Evolutionary conservation across 2,888 invertebrate genomes (phyloP).

Genomic region (Drosophila pullipes): DNA sequence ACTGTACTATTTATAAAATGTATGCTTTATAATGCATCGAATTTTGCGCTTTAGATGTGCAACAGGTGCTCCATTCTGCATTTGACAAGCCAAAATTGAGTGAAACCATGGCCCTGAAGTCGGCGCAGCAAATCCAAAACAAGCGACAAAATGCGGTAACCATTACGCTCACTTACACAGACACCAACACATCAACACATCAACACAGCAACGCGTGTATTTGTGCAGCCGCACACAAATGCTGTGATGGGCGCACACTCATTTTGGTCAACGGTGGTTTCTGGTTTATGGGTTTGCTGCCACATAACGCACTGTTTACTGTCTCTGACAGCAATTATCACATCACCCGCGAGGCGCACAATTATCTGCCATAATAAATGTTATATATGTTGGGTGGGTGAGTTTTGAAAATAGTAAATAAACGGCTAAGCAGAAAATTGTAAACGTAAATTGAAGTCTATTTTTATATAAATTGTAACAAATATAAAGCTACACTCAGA

Average conservation of each 20-base stretch:
- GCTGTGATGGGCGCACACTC: conserved; percentile 10
- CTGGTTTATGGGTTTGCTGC: conserved; percentile 44
- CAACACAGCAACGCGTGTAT: background rate
- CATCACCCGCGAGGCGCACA: background rate
- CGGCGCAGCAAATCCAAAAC: conserved; percentile 28
- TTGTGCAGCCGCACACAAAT: background rate
- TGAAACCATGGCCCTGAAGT: conserved; percentile 41
- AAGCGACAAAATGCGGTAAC: conserved; percentile 55
- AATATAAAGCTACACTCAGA: background rate
- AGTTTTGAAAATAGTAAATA: background rate
- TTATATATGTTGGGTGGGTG: background rate
- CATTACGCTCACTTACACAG: conserved; percentile 13
- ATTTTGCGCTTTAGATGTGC: background rate
- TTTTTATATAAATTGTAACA: background rate
- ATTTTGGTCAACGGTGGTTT: conserved; percentile 48
- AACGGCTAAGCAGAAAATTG: background rate
- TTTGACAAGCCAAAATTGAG: conserved; percentile 66
- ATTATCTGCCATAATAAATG: background rate
- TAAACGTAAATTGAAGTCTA: too few relatives aligned
- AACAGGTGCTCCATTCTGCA: conserved; percentile 45
- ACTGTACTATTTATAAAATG: background rate
- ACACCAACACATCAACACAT: background rate
- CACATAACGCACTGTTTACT: conserved; percentile 20
- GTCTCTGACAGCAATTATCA: conserved; percentile 65
- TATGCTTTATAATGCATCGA: background rate